Percentiles rank a stretch among this genome's conserved stretches.
These are phyloP conservation scores for Rhabdomys dilectus DNA, from an alignment of 2,113 vertebrate species.

Conservation along the genomic window DNA sequence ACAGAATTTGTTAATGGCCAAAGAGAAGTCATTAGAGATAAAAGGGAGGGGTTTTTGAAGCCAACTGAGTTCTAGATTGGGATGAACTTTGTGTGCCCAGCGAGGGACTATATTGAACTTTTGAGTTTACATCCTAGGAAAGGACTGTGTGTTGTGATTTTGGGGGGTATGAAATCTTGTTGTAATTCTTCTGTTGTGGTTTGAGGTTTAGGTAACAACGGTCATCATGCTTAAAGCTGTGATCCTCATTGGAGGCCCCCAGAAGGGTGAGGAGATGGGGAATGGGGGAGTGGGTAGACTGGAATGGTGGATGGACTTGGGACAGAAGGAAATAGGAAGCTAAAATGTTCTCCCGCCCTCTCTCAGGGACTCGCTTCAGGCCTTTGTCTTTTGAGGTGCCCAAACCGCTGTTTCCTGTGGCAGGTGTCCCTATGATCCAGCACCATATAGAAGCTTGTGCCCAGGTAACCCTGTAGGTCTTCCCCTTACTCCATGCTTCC, in stretches of 20 bases:
- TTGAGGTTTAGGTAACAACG: constrained; percentile 40
- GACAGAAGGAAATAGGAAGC: not conserved
- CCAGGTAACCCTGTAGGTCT: constrained; percentile 88
- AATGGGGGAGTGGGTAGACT: not conserved
- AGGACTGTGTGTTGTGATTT: not conserved
- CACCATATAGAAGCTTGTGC: constrained; percentile 97
- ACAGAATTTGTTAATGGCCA: constrained; percentile 15
- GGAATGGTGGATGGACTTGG: not conserved
- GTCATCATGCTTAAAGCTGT: constrained; percentile 94
- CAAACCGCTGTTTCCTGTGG: constrained; percentile 97
- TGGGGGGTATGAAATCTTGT: not conserved
- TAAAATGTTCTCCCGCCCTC: constrained; percentile 28
- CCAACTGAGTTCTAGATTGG: not conserved
- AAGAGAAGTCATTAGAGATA: not conserved
- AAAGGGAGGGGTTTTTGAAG: not conserved
- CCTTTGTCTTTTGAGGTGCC: constrained; percentile 98
- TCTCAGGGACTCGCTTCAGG: constrained; percentile 94
- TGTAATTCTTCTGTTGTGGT: constrained; percentile 12
- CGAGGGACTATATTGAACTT: not conserved
- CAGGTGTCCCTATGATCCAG: constrained; percentile 98
- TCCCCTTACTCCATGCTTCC: not conserved
- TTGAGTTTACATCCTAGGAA: not conserved
- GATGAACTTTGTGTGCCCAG: not conserved
- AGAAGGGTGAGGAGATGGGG: constrained; percentile 92
- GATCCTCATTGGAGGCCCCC: constrained; percentile 96